Percentiles rank a stretch among this genome's conserved stretches.
phyloP scores from a whole-genome alignment of 2,797 vertebrate species.

The Mus spretus region DNA sequence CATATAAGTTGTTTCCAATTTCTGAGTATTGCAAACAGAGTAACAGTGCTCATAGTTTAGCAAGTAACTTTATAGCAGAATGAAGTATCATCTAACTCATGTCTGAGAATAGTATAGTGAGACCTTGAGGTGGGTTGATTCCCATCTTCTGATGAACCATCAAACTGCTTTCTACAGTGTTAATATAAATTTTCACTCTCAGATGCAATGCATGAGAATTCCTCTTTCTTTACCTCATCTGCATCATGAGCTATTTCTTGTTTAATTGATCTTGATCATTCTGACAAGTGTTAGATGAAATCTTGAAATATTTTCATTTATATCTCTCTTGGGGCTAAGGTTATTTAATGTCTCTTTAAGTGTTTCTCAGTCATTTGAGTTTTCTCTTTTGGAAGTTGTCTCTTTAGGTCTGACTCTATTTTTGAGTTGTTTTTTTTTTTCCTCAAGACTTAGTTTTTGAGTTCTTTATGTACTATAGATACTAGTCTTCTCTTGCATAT shows the following conservation, averaged over 20 bases:
- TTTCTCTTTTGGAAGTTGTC: not conserved
- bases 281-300: not conserved
- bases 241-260: not conserved
- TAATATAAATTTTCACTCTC: not conserved
- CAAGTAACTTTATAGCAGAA: not conserved
- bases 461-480: not conserved
- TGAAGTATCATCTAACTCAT: not conserved
- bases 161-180: not conserved
- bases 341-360: not conserved
- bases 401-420: not conserved
- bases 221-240: not conserved
- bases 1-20: not conserved
- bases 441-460: not conserved
- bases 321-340: too few species aligned
- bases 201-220: not conserved
- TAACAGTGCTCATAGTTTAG: not conserved
- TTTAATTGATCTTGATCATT: not conserved
- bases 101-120: too few species aligned
- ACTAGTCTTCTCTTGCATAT: not conserved
- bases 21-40: not conserved
- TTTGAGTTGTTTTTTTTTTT: not conserved
- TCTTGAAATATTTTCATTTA: not conserved
- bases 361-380: too few species aligned
- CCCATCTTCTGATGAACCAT: not conserved
- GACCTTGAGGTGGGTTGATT: not conserved